Evolutionary conservation across 1,140 invertebrate genomes (phyloP).

Genomic region (Cyclina sinensis): DNA sequence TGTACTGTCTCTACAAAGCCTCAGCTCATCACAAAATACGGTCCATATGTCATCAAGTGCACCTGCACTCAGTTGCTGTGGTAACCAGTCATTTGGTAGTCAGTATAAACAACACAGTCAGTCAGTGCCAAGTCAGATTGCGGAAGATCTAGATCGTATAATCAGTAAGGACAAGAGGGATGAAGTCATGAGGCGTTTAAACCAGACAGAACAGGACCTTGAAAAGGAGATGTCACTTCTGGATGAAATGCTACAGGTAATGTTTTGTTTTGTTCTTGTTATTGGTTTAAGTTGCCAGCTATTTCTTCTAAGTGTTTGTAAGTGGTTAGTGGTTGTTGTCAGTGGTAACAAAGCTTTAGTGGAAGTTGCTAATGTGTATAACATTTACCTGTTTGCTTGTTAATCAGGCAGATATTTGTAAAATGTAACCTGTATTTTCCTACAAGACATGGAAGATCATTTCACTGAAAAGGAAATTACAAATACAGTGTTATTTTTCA

Average conservation of each 20-base stretch:
- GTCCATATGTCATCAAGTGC: slow-evolving; percentile 74
- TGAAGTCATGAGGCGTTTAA: slow-evolving; percentile 75
- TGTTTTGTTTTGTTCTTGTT: too few relatives aligned
- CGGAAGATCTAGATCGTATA: slow-evolving; percentile 59
- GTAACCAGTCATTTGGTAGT: slow-evolving; percentile 44
- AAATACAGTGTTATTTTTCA: too few relatives aligned
- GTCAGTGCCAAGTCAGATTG: slow-evolving; percentile 71
- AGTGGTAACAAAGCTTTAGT: too few relatives aligned
- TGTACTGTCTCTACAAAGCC: slow-evolving; percentile 40
- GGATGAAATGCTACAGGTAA: slow-evolving; percentile 83
- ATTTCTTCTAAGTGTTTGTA: too few relatives aligned
- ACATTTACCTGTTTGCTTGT: too few relatives aligned
- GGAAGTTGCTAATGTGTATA: too few relatives aligned
- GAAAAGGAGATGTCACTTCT: slow-evolving; percentile 81
- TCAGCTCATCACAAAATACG: slow-evolving; percentile 18
- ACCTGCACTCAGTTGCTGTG: slow-evolving; percentile 71
- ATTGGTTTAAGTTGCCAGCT: too few relatives aligned
- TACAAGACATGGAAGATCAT: too few relatives aligned
- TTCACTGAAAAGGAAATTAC: too few relatives aligned
- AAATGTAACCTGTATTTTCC: too few relatives aligned
- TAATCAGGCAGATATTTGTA: too few relatives aligned
- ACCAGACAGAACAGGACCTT: slow-evolving; percentile 78
- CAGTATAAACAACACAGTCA: slow-evolving; percentile 41
- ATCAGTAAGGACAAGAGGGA: slow-evolving; percentile 51
- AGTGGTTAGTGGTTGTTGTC: too few relatives aligned